phyloP scores from a whole-genome alignment of 2,113 vertebrate genomes.

The Dicrurus megarhynchus region DNA sequence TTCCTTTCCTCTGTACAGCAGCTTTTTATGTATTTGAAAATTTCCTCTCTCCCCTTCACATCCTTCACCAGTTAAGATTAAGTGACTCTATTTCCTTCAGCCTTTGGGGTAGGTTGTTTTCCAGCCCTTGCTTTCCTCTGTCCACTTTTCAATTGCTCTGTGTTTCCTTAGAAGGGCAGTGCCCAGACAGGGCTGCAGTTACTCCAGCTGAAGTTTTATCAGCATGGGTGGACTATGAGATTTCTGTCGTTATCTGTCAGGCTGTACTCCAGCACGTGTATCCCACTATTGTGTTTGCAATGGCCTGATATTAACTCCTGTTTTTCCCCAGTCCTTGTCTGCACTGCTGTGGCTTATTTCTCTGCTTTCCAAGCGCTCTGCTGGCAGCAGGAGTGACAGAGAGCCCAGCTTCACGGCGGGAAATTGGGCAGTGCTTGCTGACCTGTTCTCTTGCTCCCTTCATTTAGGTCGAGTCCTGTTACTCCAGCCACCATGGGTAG shows the following conservation, averaged over 20 bases:
- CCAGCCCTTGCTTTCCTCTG: not conserved
- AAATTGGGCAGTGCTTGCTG: not conserved
- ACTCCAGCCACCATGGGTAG: rapidly evolving
- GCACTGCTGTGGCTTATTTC: not conserved
- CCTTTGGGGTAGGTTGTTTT: not conserved
- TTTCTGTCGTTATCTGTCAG: not conserved
- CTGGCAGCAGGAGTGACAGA: not conserved
- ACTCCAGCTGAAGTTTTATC: not conserved
- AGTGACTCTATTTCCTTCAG: not conserved
- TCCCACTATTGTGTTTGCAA: slow-evolving; percentile 9
- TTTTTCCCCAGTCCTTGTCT: not conserved
- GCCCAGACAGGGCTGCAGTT: not conserved
- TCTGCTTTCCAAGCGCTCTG: not conserved
- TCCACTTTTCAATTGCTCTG: not conserved
- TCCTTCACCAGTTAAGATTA: not conserved
- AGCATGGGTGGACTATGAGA: not conserved
- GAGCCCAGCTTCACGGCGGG: rapidly evolving
- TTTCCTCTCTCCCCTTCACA: not conserved
- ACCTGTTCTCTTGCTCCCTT: not conserved
- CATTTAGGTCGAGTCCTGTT: not conserved
- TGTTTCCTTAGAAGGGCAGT: not conserved
- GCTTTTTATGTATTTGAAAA: slow-evolving; percentile 13
- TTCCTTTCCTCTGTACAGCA: slow-evolving; percentile 30
- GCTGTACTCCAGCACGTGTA: not conserved
- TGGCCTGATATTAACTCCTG: not conserved